Evolutionary conservation across 2,113 vertebrate species (phyloP).

Genomic region (Epinephelus fuscoguttatus): DNA sequence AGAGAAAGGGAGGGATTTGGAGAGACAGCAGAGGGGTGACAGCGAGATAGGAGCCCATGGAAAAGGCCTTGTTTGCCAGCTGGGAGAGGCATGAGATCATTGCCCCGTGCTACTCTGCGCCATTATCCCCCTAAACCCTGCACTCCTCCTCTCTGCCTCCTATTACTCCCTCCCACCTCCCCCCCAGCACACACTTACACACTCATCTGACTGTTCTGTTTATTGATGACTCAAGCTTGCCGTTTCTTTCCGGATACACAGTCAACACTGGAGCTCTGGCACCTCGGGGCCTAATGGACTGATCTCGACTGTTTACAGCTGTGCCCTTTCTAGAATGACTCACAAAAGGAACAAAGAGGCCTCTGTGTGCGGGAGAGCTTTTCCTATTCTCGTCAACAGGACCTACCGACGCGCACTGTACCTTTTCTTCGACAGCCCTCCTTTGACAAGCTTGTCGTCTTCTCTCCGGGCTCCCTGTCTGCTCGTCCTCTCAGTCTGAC

Average conservation of each 20-base stretch:
- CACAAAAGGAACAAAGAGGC: constrained; percentile 78
- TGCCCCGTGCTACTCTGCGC: constrained; percentile 69
- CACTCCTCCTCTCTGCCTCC: constrained; percentile 63
- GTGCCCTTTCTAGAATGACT: constrained; percentile 80
- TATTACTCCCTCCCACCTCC: constrained; percentile 41
- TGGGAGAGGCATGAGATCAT: constrained; percentile 79
- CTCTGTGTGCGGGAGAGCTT: constrained; percentile 71
- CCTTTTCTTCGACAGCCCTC: constrained; percentile 56
- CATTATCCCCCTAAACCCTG: constrained; percentile 70
- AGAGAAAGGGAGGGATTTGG: constrained; percentile 49
- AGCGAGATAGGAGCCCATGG: constrained; percentile 66
- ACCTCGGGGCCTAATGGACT: constrained; percentile 81
- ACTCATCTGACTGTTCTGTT: constrained; percentile 77
- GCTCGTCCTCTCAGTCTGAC: constrained; percentile 9
- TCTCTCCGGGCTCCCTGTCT: not conserved
- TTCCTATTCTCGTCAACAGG: constrained; percentile 72
- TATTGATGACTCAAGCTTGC: constrained; percentile 81
- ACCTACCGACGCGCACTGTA: constrained; percentile 52
- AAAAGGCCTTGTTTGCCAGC: constrained; percentile 76
- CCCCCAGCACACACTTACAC: constrained; percentile 48
- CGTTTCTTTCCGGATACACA: constrained; percentile 78
- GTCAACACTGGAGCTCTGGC: constrained; percentile 76
- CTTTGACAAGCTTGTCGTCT: constrained; percentile 30
- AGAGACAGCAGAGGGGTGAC: constrained; percentile 48
- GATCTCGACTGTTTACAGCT: constrained; percentile 81